Conservation (phyloP, 2,888 invertebrate species). For the Flexamia atlantica region DNA sequence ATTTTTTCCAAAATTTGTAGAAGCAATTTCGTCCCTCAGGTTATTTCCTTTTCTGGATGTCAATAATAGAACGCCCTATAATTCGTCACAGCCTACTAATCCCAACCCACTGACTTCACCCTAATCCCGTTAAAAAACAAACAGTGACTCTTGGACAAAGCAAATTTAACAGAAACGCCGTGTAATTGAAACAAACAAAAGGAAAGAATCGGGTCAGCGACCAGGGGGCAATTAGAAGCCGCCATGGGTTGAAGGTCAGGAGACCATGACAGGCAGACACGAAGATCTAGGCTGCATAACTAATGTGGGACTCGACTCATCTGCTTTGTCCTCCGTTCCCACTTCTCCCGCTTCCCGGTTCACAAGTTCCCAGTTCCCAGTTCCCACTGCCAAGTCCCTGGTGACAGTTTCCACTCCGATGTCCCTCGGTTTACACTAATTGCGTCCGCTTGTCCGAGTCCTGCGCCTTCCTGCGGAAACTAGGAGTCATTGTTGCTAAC, state of each 20-base stretch:
- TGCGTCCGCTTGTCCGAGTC: constrained; percentile 14
- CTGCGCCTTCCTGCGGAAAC: constrained; percentile 23
- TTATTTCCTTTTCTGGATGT: too few species aligned
- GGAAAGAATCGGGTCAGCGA: constrained; percentile 4
- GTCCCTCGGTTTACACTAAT: background rate
- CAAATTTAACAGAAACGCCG: background rate
- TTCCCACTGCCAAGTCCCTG: background rate
- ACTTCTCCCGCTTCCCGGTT: background rate
- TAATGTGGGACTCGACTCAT: constrained; percentile 9
- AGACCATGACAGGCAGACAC: constrained; percentile 29
- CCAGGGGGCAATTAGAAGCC: constrained; percentile 7
- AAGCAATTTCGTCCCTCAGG: too few species aligned
- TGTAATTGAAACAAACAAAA: constrained; percentile 2
- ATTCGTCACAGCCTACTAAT: too few species aligned
- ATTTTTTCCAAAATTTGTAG: too few species aligned
- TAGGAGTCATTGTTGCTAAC: background rate
- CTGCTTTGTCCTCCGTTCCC: background rate
- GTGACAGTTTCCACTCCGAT: background rate
- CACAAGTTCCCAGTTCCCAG: background rate
- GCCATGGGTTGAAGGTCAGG: constrained; percentile 37
- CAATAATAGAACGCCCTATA: too few species aligned
- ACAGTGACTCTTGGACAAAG: background rate
- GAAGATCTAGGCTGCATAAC: constrained; percentile 9
- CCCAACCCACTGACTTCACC: too few species aligned
- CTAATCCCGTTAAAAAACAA: too few species aligned